Base-by-base conservation (phyloP, 1,140 invertebrate genomes). In the Drosophila novamexicana region DNA sequence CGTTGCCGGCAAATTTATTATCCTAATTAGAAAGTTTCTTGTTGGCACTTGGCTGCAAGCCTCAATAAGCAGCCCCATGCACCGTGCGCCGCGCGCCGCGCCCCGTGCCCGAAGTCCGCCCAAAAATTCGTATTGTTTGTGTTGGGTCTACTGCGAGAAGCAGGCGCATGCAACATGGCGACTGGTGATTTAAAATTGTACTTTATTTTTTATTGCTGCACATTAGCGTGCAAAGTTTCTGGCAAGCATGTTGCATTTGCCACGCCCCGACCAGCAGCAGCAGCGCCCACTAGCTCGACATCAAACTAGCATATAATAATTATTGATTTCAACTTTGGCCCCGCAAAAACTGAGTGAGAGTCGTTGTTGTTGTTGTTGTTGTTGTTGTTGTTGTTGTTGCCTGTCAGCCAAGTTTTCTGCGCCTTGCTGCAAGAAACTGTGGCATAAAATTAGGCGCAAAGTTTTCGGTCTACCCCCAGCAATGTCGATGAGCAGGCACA, bases 11-110 rank as follows among this genome's bases (percentile, higher is more conserved):
- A 90, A 91, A 91, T 91, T 91, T 91, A 91, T 91, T 81, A 90
- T 75, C 76, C 90, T 90, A 91, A 91, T 91, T 91, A 91, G 79
- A 91, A 88, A 90, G 86, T 90, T 90, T 90, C 72, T 86, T 86
- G 83, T 88, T 88, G 73, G 68, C 83, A 83, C 83, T 88, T 88
- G 68, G 16, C 42, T 63, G 67, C 76, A 59, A 65, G 65, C 72
- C 65, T 36, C 54, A 34, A 63, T 69, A 59, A 47, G 40, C 18
- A 39, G 37, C 16, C 39, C 47, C n/a, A 29, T 7, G 49, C 39
- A 1, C 9, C 29, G 37, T 14, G 14, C 62, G 10, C 29, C n/a
- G 7, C 9, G 49, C 39, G 1, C 9, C 29, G 37, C 10, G 14
- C 62, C 14, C 29, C n/a, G 7, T n/a, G 14, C 9, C 9, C 37